A percentile compares a stretch with the other conserved stretches of the same genome.
Conservation (phyloP, 1,140 invertebrate species). For the Camponotus vicinus region DNA sequence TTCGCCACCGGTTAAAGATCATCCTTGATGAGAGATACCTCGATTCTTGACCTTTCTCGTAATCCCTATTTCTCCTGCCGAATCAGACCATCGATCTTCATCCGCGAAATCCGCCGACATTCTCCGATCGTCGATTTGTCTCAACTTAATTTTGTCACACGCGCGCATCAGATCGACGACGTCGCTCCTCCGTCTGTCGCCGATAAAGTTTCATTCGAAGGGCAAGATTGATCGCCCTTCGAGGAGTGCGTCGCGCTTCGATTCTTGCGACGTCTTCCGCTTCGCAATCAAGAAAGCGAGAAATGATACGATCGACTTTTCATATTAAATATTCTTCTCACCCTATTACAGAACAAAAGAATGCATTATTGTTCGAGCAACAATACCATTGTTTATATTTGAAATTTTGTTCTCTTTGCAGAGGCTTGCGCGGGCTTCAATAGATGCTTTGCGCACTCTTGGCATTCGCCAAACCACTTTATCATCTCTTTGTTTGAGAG, state of each 20-base stretch:
- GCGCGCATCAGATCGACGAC: constrained; percentile 45
- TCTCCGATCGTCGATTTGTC: constrained; percentile 53
- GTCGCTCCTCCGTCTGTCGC: constrained; percentile 40
- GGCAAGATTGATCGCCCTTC: constrained; percentile 50
- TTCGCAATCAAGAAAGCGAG: background rate
- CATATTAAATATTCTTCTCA: background rate
- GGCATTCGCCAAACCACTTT: constrained; percentile 40
- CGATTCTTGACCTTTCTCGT: constrained; percentile 53
- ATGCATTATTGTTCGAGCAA: background rate
- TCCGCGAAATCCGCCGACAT: constrained; percentile 40
- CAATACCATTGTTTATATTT: constrained; percentile 29
- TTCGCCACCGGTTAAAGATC: background rate
- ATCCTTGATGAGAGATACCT: constrained; percentile 52
- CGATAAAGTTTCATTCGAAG: constrained; percentile 55
- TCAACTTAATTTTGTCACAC: constrained; percentile 58
- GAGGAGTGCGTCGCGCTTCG: background rate
- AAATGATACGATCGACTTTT: background rate
- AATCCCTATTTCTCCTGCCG: constrained; percentile 52
- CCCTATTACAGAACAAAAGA: background rate
- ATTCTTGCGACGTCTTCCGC: background rate
- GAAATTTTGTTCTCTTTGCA: constrained; percentile 23
- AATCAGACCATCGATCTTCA: constrained; percentile 59
- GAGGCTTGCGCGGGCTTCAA: background rate
- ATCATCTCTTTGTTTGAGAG: constrained; percentile 49
- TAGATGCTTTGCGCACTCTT: background rate